Percentiles rank a stretch among this genome's conserved stretches.
Evolutionary conservation across 2,797 vertebrate species (phyloP).

Genomic region (Clamator glandarius): DNA sequence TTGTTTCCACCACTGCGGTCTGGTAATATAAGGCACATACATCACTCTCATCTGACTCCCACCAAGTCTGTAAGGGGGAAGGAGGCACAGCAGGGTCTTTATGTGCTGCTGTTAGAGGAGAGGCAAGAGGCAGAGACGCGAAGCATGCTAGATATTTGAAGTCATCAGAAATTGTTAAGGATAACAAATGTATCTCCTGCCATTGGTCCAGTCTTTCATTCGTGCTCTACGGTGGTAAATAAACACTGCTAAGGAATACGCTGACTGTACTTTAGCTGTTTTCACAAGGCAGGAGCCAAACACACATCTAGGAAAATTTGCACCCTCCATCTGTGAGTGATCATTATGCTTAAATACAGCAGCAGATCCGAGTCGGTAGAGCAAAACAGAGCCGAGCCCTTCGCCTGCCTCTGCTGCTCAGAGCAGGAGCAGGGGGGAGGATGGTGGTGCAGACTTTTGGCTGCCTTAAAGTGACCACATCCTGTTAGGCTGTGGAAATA

Average conservation of each 20-base stretch:
- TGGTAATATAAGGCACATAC: not conserved
- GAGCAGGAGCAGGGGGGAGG: not conserved
- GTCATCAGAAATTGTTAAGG: not conserved
- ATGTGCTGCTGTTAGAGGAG: not conserved
- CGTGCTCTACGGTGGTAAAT: not conserved
- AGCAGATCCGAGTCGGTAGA: not conserved
- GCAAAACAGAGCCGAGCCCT: not conserved
- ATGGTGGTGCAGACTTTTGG: constrained; percentile 14
- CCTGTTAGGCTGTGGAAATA: not conserved
- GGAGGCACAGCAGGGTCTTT: not conserved
- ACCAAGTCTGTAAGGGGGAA: not conserved
- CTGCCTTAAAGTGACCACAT: constrained; percentile 45
- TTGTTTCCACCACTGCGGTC: not conserved
- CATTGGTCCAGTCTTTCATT: not conserved
- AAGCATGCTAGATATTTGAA: not conserved
- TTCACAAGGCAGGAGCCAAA: not conserved
- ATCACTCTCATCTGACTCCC: not conserved
- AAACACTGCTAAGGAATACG: not conserved
- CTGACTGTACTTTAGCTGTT: not conserved
- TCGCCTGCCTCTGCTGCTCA: not conserved
- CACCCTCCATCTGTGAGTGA: constrained; percentile 22
- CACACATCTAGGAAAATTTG: not conserved
- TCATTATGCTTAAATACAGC: not conserved
- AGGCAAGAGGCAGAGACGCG: not conserved
- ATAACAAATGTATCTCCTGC: not conserved